A percentile compares a stretch with the other conserved stretches of the same genome.
Conservation (phyloP, 2,888 invertebrate genomes). For the Drosophila pseudotakahashii region DNA sequence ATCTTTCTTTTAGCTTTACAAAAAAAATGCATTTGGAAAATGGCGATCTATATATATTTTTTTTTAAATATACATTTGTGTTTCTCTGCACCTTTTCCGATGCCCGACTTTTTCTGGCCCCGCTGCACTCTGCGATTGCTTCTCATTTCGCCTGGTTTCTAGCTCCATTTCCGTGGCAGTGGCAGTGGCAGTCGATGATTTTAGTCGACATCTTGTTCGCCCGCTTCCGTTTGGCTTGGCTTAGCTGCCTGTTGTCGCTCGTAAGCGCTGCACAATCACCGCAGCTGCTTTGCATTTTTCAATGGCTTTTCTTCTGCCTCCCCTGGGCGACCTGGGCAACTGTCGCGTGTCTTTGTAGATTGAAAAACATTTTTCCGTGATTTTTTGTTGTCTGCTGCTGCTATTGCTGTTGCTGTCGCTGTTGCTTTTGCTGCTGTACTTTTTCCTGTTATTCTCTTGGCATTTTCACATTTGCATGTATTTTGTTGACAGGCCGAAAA, state of each 20-base stretch:
- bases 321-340: conserved; percentile 26
- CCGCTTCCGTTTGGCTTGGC: conserved; percentile 45
- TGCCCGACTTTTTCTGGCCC: conserved; percentile 5
- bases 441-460: conserved; percentile 49
- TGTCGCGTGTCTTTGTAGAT: conserved; percentile 69
- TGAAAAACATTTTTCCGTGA: conserved; percentile 69
- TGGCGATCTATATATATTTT: too few species aligned
- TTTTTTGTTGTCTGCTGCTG: conserved; percentile 46
- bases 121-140: conserved; percentile 43
- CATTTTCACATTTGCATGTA: conserved; percentile 60
- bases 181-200: conserved; percentile 68
- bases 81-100: not conserved
- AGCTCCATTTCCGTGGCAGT: conserved; percentile 65
- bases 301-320: conserved; percentile 40
- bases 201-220: conserved; percentile 76
- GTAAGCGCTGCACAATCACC: conserved; percentile 59
- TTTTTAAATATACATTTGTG: not conserved
- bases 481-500: conserved; percentile 65
- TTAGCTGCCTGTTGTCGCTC: conserved; percentile 35
- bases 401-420: conserved; percentile 32
- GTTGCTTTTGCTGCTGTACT: conserved; percentile 40
- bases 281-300: conserved; percentile 78
- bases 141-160: conserved; percentile 51
- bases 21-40: too few species aligned
- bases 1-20: too few species aligned